Percentiles rank a stretch among this genome's conserved stretches.
Conservation (phyloP, 2,888 invertebrate genomes). For the Spisula solida region DNA sequence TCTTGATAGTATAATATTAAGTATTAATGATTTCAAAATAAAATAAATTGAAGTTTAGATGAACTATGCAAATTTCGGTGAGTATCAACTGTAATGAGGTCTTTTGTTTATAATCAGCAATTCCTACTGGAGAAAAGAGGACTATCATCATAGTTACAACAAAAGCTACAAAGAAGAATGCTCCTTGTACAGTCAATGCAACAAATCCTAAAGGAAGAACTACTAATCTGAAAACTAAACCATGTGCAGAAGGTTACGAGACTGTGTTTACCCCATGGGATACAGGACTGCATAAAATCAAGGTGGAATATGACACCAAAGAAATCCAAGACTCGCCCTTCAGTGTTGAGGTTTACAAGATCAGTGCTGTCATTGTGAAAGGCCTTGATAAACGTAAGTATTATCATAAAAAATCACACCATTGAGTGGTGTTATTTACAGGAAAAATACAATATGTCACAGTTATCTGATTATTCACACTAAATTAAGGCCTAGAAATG, state of each 20-base stretch:
- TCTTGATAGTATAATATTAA: too few species aligned
- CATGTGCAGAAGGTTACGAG: constrained; percentile 91
- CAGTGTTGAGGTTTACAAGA: constrained; percentile 75
- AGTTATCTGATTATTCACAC: too few species aligned
- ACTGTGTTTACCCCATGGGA: constrained; percentile 86
- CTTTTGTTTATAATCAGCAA: constrained; percentile 41
- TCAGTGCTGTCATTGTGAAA: constrained; percentile 94
- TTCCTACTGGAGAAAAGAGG: constrained; percentile 70
- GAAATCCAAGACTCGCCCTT: constrained; percentile 86
- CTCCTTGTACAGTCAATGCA: constrained; percentile 76
- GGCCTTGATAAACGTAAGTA: constrained; percentile 95
- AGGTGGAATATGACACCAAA: constrained; percentile 86
- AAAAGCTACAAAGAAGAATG: constrained; percentile 71
- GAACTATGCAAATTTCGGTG: too few species aligned
- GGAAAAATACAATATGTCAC: too few species aligned
- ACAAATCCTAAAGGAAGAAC: constrained; percentile 87
- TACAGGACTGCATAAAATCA: constrained; percentile 87
- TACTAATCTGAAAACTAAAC: constrained; percentile 93
- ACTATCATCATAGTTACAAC: constrained; percentile 57
- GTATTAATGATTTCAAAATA: too few species aligned
- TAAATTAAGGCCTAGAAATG: too few species aligned
- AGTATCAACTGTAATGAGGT: background rate
- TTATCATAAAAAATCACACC: too few species aligned
- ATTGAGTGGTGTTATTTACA: too few species aligned
- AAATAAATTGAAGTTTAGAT: too few species aligned